Conservation (phyloP, 92 coral and sea anemone genomes). For the Epizoanthus stellaris region DNA sequence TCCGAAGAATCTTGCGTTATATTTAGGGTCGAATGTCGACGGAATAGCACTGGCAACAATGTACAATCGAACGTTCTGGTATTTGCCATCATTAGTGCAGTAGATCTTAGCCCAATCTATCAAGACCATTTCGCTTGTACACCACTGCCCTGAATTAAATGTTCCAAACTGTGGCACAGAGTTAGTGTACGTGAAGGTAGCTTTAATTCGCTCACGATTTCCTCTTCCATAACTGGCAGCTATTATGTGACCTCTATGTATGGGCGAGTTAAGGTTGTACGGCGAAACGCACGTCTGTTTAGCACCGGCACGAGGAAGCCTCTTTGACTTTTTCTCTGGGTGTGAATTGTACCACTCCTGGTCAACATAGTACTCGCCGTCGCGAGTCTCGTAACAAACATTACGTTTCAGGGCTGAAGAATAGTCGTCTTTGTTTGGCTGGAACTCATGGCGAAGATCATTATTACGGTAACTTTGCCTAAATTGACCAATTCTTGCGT, state of each 20-base stretch:
- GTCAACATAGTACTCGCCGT: not conserved
- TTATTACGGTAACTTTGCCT: not conserved
- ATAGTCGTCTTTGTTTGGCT: not conserved
- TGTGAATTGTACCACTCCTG: too few species aligned
- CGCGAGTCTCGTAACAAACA: constrained; percentile 7
- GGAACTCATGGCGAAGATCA: not conserved
- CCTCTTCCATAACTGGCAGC: too few species aligned
- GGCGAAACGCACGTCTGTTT: not conserved
- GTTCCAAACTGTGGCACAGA: too few species aligned
- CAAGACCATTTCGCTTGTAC: not conserved
- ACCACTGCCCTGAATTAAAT: not conserved
- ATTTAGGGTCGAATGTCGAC: too few species aligned
- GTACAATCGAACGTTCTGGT: too few species aligned
- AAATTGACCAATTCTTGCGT: not conserved
- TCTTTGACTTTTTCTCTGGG: not conserved
- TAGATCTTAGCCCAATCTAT: too few species aligned
- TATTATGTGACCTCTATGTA: too few species aligned
- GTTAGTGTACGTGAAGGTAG: too few species aligned
- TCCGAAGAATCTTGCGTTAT: too few species aligned
- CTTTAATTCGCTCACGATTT: too few species aligned
- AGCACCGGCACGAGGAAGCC: not conserved
- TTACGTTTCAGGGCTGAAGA: not conserved
- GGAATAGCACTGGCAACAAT: too few species aligned
- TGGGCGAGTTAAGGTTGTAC: not conserved
- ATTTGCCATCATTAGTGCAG: too few species aligned